Evolutionary conservation across 2,113 vertebrate species (phyloP).

Genomic region (Sinocyclocheilus grahami): DNA sequence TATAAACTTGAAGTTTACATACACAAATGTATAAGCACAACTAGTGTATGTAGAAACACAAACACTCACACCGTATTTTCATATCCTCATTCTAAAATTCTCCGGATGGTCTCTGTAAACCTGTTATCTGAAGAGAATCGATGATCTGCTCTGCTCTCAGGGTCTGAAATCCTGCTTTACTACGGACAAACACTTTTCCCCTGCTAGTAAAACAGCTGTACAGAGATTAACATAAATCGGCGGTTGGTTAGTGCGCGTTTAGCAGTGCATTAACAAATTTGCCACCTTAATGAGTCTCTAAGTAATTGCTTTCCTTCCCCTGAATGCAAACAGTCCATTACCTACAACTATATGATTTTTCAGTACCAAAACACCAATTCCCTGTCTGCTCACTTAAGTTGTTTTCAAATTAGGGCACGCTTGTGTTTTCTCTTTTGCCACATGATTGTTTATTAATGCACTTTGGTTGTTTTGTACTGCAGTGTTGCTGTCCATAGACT

Average conservation of each 20-base stretch:
- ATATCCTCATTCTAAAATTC: constrained; percentile 25
- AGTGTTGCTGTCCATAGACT: not conserved
- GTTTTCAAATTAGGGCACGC: constrained; percentile 53
- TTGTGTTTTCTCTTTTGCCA: constrained; percentile 49
- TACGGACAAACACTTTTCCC: constrained; percentile 59
- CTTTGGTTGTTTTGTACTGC: constrained; percentile 35
- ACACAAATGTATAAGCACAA: not conserved
- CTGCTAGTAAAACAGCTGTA: constrained; percentile 64
- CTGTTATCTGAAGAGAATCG: constrained; percentile 59
- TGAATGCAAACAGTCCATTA: constrained; percentile 68
- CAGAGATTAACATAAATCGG: constrained; percentile 68
- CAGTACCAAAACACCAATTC: constrained; percentile 59
- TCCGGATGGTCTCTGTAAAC: constrained; percentile 48
- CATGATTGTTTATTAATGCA: constrained; percentile 50
- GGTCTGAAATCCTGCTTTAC: constrained; percentile 49
- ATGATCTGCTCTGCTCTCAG: constrained; percentile 47
- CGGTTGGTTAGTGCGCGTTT: constrained; percentile 68
- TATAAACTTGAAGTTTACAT: not conserved
- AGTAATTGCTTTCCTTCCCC: constrained; percentile 68
- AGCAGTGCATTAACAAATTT: constrained; percentile 69
- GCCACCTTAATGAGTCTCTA: constrained; percentile 68
- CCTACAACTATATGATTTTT: constrained; percentile 66
- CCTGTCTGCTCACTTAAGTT: constrained; percentile 55
- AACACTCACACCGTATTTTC: too few species aligned
- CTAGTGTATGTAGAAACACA: not conserved